These are phyloP conservation scores for Crambe crambe DNA, from an alignment of 37 sponge, comb jelly and placozoan species.

Conservation along the genomic window DNA sequence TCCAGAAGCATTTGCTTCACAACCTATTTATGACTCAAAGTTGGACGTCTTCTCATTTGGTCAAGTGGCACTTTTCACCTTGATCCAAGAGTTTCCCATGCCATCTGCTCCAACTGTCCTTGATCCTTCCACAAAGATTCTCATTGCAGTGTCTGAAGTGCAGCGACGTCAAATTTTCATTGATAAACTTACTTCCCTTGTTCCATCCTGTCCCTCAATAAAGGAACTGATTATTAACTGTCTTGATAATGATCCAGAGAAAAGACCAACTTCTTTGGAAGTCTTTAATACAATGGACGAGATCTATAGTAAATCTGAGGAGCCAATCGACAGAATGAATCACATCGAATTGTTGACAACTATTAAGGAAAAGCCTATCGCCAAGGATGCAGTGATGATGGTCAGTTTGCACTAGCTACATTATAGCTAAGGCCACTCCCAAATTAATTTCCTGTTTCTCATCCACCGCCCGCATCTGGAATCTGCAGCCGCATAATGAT, in stretches of 20 bases:
- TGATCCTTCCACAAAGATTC: not conserved
- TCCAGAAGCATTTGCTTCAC: not conserved
- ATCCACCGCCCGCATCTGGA: too few species aligned
- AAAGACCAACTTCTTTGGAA: not conserved
- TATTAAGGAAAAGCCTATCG: too few species aligned
- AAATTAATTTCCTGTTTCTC: too few species aligned
- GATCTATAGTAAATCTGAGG: too few species aligned
- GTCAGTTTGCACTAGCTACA: too few species aligned
- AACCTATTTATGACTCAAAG: not conserved
- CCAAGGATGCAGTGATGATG: too few species aligned
- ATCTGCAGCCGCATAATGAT: too few species aligned
- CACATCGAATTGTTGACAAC: too few species aligned
- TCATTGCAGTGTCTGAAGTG: not conserved
- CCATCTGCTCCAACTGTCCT: not conserved
- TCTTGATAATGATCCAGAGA: not conserved
- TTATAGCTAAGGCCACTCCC: too few species aligned
- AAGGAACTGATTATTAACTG: not conserved
- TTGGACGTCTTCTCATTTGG: not conserved
- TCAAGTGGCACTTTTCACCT: not conserved
- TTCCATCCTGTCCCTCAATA: too few species aligned
- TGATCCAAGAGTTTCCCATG: not conserved
- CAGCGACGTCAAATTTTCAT: not conserved
- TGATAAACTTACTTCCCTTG: not conserved
- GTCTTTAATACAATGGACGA: too few species aligned
- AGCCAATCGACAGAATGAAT: too few species aligned